Base-by-base conservation (phyloP, 2,888 invertebrate genomes). In the Lysandra coridon region DNA sequence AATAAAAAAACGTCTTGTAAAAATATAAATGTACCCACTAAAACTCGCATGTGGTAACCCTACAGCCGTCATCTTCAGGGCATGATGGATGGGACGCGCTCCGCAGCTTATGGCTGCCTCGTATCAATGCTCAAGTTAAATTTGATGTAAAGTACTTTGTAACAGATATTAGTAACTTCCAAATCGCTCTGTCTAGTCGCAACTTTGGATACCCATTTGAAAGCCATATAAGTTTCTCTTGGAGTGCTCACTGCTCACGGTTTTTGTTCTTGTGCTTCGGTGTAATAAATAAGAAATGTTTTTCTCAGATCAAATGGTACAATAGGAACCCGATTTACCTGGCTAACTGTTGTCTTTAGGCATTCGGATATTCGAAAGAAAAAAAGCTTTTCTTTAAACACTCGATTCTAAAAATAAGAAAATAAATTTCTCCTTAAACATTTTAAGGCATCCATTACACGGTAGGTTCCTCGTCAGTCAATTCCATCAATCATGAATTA, bases 51-150 rank as follows among this genome's bases (percentile, higher is more conserved):
- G 23, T 75, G 81, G 82, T 81, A 76, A 73, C 80, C 80, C 80
- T 83, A 83, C 81, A 80, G 81, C 80, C 81, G 84, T 83, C 84
- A 83, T 81, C 79, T 82, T 82, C 82, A 81, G 82, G 80, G 78
- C 75, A 81, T 84, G 84, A 84, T 84, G 82, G 84, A 84, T 83
- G 84, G 80, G 82, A 79, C 80, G 74, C 60, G 78, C 37, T 78
- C 78, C 73, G 40, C 73, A 69, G 79, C 79, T 78, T 78, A 78
- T 73, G 62, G 73, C 73, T 79, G 74, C 79, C 77, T 77, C 49
- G 79, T 76, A 76, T 75, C 76, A 79, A 76, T 76, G 64, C 44
- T 76, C 53, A 79, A 76, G 75, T 79, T 79, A 79, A 79, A 79
- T 79, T 79, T 79, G 76, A 79, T 79, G 75, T 62, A 75, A 76